Conservation (phyloP, 2,888 invertebrate species). For the Hirtodrosophila histrioides region DNA sequence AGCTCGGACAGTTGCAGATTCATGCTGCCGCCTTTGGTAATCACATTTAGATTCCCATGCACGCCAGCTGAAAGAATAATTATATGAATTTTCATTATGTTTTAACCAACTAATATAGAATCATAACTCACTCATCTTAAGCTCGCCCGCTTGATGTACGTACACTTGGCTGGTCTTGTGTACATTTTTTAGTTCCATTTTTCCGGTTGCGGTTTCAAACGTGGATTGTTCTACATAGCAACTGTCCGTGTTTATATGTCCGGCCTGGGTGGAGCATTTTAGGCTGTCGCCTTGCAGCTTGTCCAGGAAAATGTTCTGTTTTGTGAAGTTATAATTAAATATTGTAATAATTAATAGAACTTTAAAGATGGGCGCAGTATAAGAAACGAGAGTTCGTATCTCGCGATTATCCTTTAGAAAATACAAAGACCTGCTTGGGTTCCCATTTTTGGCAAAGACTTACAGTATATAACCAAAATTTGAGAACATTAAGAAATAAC, state of each 20-base stretch:
- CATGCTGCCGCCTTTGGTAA: constrained; percentile 78
- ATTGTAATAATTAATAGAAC: neutral
- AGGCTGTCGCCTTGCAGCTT: constrained; percentile 82
- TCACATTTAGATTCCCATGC: constrained; percentile 81
- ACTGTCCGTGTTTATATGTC: constrained; percentile 79
- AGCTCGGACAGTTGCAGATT: constrained; percentile 83
- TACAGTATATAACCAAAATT: no score
- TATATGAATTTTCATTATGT: neutral
- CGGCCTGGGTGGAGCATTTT: constrained; percentile 73
- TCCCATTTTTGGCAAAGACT: no score
- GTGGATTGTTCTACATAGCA: constrained; percentile 82
- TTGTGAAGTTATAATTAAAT: neutral
- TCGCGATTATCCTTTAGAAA: no score
- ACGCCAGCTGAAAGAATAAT: constrained; percentile 76
- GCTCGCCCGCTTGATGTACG: constrained; percentile 75
- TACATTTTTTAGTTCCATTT: constrained; percentile 80
- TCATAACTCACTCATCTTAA: constrained; percentile 81
- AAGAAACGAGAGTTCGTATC: no score
- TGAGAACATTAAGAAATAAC: no score
- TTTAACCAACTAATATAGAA: no score
- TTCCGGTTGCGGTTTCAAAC: constrained; percentile 81
- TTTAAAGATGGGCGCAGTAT: no score
- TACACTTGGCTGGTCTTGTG: constrained; percentile 80
- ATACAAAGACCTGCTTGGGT: no score
- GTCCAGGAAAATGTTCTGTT: constrained; percentile 77